These are phyloP conservation scores for Gopherus evgoodei DNA, from an alignment of 2,113 vertebrate genomes.

Conservation along the genomic window DNA sequence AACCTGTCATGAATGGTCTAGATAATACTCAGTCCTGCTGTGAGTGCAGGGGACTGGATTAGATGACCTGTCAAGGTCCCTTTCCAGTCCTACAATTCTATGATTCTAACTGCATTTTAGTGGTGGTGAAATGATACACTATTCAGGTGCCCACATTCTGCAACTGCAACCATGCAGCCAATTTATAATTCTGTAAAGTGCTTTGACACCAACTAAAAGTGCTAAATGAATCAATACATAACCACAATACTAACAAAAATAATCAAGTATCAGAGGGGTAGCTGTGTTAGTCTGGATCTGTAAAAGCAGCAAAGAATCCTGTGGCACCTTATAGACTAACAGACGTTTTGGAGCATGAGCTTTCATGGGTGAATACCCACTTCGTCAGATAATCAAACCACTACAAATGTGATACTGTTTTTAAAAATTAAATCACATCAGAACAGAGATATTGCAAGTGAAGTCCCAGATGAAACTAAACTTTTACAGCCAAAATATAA, in stretches of 20 bases:
- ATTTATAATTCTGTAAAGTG: not conserved
- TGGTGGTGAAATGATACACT: fast-evolving
- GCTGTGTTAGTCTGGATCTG: too few species aligned
- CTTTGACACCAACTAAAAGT: not conserved
- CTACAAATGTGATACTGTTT: not conserved
- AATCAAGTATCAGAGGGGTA: not conserved
- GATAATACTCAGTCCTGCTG: too few species aligned
- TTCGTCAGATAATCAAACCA: not conserved
- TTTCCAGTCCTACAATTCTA: too few species aligned
- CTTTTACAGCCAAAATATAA: not conserved
- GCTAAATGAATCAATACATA: fast-evolving
- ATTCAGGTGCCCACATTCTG: not conserved
- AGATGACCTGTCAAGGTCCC: too few species aligned
- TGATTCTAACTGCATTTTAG: not conserved
- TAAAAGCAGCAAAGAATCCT: too few species aligned
- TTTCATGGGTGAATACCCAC: too few species aligned
- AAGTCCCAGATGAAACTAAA: not conserved
- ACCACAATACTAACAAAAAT: not conserved
- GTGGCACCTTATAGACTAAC: too few species aligned
- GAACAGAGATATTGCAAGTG: fast-evolving
- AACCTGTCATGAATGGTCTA: too few species aligned
- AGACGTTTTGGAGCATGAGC: too few species aligned
- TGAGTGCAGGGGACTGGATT: too few species aligned
- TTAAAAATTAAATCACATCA: not conserved
- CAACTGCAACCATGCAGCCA: not conserved